These are phyloP conservation scores for Protophormia terraenovae DNA, from an alignment of 2,888 invertebrate species.

Conservation along the genomic window DNA sequence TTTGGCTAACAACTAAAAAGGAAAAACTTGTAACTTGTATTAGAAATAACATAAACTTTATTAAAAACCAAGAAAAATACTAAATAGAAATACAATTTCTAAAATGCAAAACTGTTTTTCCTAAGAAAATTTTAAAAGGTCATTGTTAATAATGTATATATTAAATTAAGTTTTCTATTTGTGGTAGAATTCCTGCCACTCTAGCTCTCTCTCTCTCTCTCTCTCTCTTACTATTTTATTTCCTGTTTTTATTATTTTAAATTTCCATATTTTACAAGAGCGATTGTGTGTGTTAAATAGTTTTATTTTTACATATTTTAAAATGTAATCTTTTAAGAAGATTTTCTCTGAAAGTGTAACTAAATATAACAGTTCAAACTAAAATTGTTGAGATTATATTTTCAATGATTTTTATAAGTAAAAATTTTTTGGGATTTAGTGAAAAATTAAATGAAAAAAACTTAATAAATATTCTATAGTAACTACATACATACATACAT, in stretches of 20 bases:
- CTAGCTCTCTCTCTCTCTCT: too few species aligned
- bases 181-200: neutral
- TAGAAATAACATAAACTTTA: neutral
- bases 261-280: neutral
- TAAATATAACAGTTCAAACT: too few species aligned
- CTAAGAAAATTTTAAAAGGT: slow-evolving; percentile 28
- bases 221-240: neutral
- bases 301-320: slow-evolving; percentile 1
- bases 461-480: too few species aligned
- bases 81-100: neutral
- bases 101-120: slow-evolving; percentile 27
- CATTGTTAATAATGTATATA: neutral
- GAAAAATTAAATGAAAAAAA: too few species aligned
- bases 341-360: neutral
- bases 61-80: neutral
- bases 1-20: too few species aligned
- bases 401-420: too few species aligned
- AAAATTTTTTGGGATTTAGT: too few species aligned
- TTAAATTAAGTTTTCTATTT: slow-evolving; percentile 9
- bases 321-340: slow-evolving; percentile 40
- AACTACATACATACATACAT: too few species aligned
- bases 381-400: too few species aligned
- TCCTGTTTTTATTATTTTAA: neutral
- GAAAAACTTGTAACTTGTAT: neutral
- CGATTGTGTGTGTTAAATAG: neutral